Evolutionary conservation across 1,140 invertebrate species (phyloP).

Genomic region (Diorhabda sublineata): DNA sequence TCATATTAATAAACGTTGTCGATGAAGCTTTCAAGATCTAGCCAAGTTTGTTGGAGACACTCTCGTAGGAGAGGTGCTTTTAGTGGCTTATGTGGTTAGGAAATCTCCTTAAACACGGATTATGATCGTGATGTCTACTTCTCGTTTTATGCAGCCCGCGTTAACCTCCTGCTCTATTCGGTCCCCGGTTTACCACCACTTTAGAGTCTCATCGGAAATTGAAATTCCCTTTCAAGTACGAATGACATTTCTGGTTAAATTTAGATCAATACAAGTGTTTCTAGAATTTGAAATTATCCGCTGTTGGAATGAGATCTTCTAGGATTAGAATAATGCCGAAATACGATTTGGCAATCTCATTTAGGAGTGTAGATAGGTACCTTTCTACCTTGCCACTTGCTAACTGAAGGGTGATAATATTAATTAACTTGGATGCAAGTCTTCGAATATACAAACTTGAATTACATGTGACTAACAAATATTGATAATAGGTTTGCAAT

Average conservation of each 20-base stretch:
- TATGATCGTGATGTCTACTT: slow-evolving; percentile 14
- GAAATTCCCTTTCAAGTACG: slow-evolving; percentile 16
- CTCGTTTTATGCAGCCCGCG: slow-evolving; percentile 1
- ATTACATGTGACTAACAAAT: too few species aligned
- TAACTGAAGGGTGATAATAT: not conserved
- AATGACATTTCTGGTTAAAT: slow-evolving; percentile 14
- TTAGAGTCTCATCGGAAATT: slow-evolving; percentile 14
- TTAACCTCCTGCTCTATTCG: slow-evolving; percentile 5
- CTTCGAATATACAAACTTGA: too few species aligned
- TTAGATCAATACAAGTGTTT: slow-evolving; percentile 13
- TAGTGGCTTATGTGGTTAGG: slow-evolving; percentile 15
- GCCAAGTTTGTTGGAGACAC: slow-evolving; percentile 10
- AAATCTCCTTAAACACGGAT: slow-evolving; percentile 16
- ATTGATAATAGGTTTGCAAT: too few species aligned
- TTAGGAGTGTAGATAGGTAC: not conserved
- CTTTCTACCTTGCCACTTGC: not conserved
- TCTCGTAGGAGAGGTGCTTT: slow-evolving; percentile 7
- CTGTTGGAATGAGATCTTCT: slow-evolving; percentile 1
- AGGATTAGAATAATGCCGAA: not conserved
- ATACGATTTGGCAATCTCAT: not conserved
- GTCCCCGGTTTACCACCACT: slow-evolving; percentile 7
- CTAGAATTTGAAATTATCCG: not conserved
- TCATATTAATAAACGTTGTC: slow-evolving; percentile 14
- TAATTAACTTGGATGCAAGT: not conserved
- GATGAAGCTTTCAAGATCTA: slow-evolving; percentile 12